Base-by-base conservation (phyloP, 2,797 vertebrate species). In the Paguma larvata region DNA sequence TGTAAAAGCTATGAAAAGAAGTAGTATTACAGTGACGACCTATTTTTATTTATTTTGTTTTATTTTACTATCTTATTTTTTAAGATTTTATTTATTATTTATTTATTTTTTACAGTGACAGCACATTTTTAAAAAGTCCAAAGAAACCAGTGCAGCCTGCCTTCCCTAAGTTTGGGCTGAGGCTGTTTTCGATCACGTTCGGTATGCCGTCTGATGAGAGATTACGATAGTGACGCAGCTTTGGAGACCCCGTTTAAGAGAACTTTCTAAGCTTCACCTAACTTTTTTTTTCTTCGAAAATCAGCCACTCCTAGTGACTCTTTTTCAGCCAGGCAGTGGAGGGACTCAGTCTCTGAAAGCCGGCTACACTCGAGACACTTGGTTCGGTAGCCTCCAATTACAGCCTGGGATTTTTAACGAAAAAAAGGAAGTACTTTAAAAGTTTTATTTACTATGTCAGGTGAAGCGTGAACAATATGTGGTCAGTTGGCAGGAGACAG, bases 401-500 rank as follows among this genome's bases (percentile, higher is more conserved):
- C 4, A 44, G 23, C 65, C 23, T 80, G 38, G 12, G 2, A 18
- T 96, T 96, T 95, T 85, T 32, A 92, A 82, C 95, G 62, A 75
- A 48, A 96, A 94, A 68, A 70, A 1, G 34, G 63, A 93, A 94
- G 65, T 38, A 44, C 84, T 88, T 95, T 91, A 32, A 56, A 94
- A 93, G 95, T 97, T 97, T 96, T 92, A 94, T 96, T 97, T 97
- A 95, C 84, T 90, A 90, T 88, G 93, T 89, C 91, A 96, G 73
- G 75, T 94, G 80, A 94, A 84, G 95, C 73, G 72, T 77, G 95
- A 87, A 70, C 86, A 88, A 63, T 96, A 68, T 87, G 79, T 88
- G 82, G 85, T 92, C 77, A 63, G 62, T 85, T 96, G 94, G 44
- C 87, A 92, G 91, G 91, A 97, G 86, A 75, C 34, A 18, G 44